phyloP scores from a whole-genome alignment of 2,797 vertebrate species.

The Lophius americanus region DNA sequence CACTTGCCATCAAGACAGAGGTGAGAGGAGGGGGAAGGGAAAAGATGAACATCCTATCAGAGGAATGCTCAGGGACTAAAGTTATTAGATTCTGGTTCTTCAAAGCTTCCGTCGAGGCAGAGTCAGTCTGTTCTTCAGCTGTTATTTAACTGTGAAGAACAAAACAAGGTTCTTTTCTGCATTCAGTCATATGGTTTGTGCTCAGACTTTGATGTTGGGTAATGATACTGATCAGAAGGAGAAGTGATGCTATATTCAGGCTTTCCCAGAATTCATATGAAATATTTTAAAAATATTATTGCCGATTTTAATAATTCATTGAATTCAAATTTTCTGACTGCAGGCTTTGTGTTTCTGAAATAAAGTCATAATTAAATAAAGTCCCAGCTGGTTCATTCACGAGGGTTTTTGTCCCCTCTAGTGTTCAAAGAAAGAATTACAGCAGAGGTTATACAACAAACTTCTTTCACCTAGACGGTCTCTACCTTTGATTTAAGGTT shows the following conservation, averaged over 20 bases:
- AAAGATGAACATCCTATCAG: background rate
- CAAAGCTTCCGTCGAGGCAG: background rate
- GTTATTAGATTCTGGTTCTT: background rate
- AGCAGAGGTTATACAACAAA: background rate
- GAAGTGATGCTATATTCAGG: background rate
- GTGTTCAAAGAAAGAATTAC: conserved; percentile 24
- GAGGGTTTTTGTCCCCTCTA: conserved; percentile 25
- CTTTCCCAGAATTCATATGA: background rate
- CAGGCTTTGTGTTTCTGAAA: background rate
- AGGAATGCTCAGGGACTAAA: too few species aligned
- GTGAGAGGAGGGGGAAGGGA: conserved; percentile 57
- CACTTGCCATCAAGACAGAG: conserved; percentile 90
- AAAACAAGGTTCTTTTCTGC: too few species aligned
- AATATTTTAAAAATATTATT: too few species aligned
- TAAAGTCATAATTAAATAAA: background rate
- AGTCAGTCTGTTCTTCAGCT: too few species aligned
- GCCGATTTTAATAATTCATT: background rate
- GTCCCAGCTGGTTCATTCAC: too few species aligned
- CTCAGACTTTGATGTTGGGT: background rate
- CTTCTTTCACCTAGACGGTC: background rate
- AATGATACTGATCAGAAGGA: conserved; percentile 4
- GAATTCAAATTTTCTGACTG: background rate
- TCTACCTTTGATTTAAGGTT: background rate
- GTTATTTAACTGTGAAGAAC: too few species aligned
- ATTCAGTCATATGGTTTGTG: background rate